Evolutionary conservation across 2,888 invertebrate species (phyloP).

Genomic region (Ophion slaviceki): DNA sequence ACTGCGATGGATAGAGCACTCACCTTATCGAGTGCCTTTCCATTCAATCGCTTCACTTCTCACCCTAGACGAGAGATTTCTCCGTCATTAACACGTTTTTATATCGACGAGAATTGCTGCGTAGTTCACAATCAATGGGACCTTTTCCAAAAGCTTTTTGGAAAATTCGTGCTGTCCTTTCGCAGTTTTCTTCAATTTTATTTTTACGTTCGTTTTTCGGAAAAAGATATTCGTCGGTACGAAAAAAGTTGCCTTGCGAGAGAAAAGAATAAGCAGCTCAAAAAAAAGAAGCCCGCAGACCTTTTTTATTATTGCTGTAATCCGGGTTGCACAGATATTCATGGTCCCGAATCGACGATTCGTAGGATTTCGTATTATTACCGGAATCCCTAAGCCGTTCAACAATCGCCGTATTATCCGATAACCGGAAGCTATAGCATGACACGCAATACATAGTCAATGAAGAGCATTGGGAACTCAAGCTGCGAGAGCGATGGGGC

Average conservation of each 20-base stretch:
- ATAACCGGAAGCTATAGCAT: slow-evolving; percentile 7
- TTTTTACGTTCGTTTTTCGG: background rate
- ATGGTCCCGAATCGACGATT: slow-evolving; percentile 15
- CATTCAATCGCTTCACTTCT: slow-evolving; percentile 10
- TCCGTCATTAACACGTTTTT: background rate
- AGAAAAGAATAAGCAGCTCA: background rate
- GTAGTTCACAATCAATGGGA: background rate
- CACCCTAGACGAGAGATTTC: background rate
- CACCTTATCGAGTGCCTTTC: slow-evolving; percentile 10
- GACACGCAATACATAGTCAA: slow-evolving; percentile 32
- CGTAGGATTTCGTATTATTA: slow-evolving; percentile 19
- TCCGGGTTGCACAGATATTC: background rate
- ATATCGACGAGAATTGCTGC: background rate
- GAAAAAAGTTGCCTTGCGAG: background rate
- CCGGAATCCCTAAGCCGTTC: slow-evolving; percentile 2
- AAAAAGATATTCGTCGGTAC: background rate
- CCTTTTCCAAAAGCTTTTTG: background rate
- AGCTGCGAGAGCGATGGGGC: slow-evolving; percentile 23
- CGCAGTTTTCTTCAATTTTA: background rate
- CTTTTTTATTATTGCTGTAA: background rate
- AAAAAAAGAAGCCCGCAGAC: background rate
- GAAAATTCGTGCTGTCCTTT: background rate
- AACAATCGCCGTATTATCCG: background rate
- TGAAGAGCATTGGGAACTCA: slow-evolving; percentile 18
- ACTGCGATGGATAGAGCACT: slow-evolving; percentile 3